These are phyloP conservation scores for Podabrus alpinus DNA, from an alignment of 2,888 invertebrate species.

Conservation along the genomic window DNA sequence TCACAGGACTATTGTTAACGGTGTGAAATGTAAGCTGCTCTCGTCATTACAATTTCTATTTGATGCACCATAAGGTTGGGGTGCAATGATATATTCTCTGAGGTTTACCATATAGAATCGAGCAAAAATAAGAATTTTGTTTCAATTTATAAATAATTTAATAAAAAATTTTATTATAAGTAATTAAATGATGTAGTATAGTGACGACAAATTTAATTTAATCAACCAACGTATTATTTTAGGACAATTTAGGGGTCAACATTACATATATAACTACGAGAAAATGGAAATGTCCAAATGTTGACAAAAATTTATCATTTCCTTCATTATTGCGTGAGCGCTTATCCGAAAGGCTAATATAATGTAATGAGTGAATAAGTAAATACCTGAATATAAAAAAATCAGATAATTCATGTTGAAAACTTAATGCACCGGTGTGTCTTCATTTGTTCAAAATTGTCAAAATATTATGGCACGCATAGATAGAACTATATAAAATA, in stretches of 20 bases:
- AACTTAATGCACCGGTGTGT: constrained; percentile 37
- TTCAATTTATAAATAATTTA: background rate
- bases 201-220: background rate
- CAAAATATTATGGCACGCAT: constrained; percentile 30
- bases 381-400: constrained; percentile 18
- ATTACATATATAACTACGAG: background rate
- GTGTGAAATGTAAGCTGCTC: constrained; percentile 55
- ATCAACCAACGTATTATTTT: background rate
- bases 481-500: constrained; percentile 20
- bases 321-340: constrained; percentile 17
- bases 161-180: background rate
- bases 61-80: constrained; percentile 25
- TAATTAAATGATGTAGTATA: background rate
- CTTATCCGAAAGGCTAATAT: constrained; percentile 17
- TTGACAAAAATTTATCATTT: constrained; percentile 20
- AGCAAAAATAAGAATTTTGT: background rate
- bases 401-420: constrained; percentile 40
- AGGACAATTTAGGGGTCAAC: background rate
- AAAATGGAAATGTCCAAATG: constrained; percentile 9
- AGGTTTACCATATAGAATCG: constrained; percentile 11
- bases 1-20: constrained; percentile 55
- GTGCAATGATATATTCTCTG: constrained; percentile 21
- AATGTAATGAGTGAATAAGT: constrained; percentile 26
- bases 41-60: constrained; percentile 32
- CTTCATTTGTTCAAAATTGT: constrained; percentile 35